Evolutionary conservation across 1,140 invertebrate species (phyloP).

Genomic region (Drosophila ananassae): DNA sequence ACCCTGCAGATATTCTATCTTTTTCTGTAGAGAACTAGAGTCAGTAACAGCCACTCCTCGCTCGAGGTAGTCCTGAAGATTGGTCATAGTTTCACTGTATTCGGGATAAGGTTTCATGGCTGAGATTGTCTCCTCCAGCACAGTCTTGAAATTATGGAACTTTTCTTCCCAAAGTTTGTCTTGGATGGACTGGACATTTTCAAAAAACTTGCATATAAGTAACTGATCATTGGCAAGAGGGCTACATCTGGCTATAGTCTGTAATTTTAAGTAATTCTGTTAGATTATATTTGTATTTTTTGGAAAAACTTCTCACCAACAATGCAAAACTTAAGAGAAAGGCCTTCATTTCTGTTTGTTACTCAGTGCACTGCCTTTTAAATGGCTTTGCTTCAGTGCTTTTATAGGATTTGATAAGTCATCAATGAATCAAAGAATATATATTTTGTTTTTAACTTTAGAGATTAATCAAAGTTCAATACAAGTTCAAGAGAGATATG

Average conservation of each 20-base stretch:
- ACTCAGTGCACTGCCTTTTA: not conserved
- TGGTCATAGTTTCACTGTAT: not conserved
- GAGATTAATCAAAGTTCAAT: not conserved
- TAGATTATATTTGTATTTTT: not conserved
- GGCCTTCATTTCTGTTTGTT: not conserved
- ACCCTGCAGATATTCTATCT: constrained; percentile 5
- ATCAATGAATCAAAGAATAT: not conserved
- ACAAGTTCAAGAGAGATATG: not conserved
- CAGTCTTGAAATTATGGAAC: not conserved
- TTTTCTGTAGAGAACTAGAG: not conserved
- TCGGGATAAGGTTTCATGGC: not conserved
- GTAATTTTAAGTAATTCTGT: not conserved
- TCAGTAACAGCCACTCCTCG: not conserved
- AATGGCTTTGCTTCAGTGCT: not conserved
- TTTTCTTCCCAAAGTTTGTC: not conserved
- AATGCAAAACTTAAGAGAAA: not conserved
- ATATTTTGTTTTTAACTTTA: not conserved
- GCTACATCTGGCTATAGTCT: not conserved
- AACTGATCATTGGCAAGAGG: not conserved
- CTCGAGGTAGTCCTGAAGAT: constrained; percentile 10
- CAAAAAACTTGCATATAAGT: not conserved
- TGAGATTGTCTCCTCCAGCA: not conserved
- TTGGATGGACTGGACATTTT: not conserved
- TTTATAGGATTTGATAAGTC: constrained; percentile 8
- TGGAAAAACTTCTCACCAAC: not conserved